These are phyloP conservation scores for Marcusenius ussheri DNA, from an alignment of 2,113 vertebrate genomes.

Conservation along the genomic window DNA sequence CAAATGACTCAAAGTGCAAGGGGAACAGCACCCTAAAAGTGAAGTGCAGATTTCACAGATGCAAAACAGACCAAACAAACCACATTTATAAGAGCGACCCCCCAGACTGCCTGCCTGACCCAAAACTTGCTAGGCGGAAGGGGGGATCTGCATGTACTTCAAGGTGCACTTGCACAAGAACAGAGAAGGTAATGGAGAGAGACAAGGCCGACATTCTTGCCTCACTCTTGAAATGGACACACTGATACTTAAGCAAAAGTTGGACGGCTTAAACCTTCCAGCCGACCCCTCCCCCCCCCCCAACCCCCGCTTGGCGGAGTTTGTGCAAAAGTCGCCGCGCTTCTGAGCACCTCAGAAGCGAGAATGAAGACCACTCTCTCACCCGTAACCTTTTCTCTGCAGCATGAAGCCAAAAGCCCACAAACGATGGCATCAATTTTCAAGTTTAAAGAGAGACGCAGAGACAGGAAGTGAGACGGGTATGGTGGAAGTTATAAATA, in stretches of 20 bases:
- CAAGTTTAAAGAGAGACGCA: background rate
- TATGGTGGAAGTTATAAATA: background rate
- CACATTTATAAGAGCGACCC: background rate
- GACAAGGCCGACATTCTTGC: background rate
- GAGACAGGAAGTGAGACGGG: background rate
- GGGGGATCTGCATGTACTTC: background rate
- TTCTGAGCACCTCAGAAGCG: background rate
- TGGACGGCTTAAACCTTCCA: background rate
- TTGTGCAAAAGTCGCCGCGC: background rate
- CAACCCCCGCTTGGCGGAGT: background rate
- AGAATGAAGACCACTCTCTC: background rate
- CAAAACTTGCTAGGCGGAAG: background rate
- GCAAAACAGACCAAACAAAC: background rate
- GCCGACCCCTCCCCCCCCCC: background rate
- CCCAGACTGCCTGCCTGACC: background rate
- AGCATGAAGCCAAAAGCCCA: background rate
- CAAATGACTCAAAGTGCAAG: slow-evolving; percentile 10
- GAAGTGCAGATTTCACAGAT: slow-evolving; percentile 15
- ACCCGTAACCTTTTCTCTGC: background rate
- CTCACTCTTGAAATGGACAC: background rate
- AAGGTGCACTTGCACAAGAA: background rate
- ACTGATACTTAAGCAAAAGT: background rate
- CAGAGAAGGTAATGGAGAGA: background rate
- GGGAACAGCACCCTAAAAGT: background rate
- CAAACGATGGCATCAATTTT: background rate